Evolutionary conservation across 2,797 vertebrate genomes (phyloP).

Genomic region (Liparis tanakae): DNA sequence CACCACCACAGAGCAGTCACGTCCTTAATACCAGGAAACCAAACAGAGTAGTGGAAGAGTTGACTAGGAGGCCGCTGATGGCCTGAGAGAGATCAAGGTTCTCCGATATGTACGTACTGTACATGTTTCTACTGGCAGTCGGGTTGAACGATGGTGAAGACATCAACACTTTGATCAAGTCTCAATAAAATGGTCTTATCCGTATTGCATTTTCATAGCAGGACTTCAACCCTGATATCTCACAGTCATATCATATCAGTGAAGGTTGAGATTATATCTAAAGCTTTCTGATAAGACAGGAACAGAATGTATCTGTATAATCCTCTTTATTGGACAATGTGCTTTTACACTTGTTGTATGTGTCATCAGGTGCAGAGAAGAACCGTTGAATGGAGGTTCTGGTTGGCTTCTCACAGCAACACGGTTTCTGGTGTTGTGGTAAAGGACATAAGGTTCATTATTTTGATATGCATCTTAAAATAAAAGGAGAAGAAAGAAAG

Average conservation of each 20-base stretch:
- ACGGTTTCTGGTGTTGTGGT: slow-evolving; percentile 58
- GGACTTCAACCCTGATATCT: background rate
- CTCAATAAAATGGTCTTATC: background rate
- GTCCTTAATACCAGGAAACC: too few species aligned
- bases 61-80: too few species aligned
- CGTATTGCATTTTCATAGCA: background rate
- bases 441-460: slow-evolving; percentile 17
- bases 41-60: too few species aligned
- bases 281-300: background rate
- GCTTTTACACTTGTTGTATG: background rate
- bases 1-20: too few species aligned
- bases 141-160: background rate
- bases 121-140: background rate
- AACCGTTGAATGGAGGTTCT: slow-evolving; percentile 14
- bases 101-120: background rate
- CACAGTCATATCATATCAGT: slow-evolving; percentile 14
- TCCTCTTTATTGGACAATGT: background rate
- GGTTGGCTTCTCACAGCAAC: slow-evolving; percentile 51
- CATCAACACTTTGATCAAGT: background rate
- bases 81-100: too few species aligned
- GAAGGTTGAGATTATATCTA: background rate
- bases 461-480: background rate
- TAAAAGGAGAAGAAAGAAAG: background rate
- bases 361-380: slow-evolving; percentile 26
- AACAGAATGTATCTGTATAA: too few species aligned